These are phyloP conservation scores for Sebastiscus albofasciatus DNA, from an alignment of 2,797 vertebrate genomes.

Conservation along the genomic window DNA sequence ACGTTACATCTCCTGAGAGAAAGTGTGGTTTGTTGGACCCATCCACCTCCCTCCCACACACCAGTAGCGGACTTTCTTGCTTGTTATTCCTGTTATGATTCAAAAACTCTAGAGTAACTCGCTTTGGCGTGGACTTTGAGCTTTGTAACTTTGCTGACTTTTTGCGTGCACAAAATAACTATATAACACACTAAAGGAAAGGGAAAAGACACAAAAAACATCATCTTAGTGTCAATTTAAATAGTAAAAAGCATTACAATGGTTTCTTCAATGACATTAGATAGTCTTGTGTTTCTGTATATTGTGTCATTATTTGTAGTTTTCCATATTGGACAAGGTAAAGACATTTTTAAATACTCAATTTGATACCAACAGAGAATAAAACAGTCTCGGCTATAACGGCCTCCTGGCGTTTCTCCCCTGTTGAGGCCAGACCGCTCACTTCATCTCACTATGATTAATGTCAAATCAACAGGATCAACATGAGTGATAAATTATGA, in stretches of 20 bases:
- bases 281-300: background rate
- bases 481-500: constrained; percentile 59
- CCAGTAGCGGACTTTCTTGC: no score
- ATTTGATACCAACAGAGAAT: background rate
- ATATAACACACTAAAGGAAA: no score
- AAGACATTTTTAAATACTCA: background rate
- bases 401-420: background rate
- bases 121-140: no score
- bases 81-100: no score
- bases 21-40: no score
- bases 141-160: no score
- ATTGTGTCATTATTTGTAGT: background rate
- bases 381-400: background rate
- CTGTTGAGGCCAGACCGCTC: background rate
- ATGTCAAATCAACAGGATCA: constrained; percentile 59
- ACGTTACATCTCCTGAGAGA: no score
- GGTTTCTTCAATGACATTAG: no score
- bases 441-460: constrained; percentile 54
- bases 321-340: background rate
- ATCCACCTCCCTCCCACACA: no score
- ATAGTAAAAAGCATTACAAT: background rate
- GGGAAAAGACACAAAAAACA: no score
- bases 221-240: background rate
- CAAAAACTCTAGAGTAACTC: no score
- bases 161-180: no score